Conservation (phyloP, 2,797 vertebrate species). For the Periparus ater region DNA sequence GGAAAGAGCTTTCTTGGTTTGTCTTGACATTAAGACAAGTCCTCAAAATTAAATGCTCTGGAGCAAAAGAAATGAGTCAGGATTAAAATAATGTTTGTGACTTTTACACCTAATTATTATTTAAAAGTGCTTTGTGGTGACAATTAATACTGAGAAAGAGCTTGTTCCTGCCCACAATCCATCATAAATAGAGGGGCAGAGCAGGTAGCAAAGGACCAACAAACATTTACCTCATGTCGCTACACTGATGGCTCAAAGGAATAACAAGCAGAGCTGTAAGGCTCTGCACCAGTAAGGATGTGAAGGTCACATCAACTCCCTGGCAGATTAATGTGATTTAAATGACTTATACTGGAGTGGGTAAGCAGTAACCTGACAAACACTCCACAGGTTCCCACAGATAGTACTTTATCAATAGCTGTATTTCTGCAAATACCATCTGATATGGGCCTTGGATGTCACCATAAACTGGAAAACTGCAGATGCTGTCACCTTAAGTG, state of each 20-base stretch:
- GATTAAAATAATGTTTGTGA: neutral
- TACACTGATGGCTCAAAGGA: neutral
- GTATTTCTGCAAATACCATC: neutral
- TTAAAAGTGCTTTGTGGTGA: neutral
- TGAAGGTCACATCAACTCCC: slow-evolving; percentile 12
- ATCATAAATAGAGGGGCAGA: neutral
- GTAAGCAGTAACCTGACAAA: slow-evolving; percentile 7
- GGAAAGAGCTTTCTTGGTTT: neutral
- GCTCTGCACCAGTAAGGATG: neutral
- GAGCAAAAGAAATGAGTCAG: neutral
- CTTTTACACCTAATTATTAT: neutral
- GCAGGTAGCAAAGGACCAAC: neutral
- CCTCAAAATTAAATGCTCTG: neutral
- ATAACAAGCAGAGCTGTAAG: neutral
- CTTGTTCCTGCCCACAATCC: neutral
- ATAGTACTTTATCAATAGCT: neutral
- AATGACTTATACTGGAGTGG: neutral
- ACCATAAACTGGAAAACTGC: neutral
- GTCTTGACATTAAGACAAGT: neutral
- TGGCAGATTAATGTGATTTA: slow-evolving; percentile 2
- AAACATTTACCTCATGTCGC: neutral
- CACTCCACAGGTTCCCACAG: neutral
- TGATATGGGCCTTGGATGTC: neutral
- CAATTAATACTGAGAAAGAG: neutral
- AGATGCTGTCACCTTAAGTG: neutral